These are phyloP conservation scores for Cryptus viduatorius DNA, from an alignment of 2,888 invertebrate genomes.

Conservation along the genomic window DNA sequence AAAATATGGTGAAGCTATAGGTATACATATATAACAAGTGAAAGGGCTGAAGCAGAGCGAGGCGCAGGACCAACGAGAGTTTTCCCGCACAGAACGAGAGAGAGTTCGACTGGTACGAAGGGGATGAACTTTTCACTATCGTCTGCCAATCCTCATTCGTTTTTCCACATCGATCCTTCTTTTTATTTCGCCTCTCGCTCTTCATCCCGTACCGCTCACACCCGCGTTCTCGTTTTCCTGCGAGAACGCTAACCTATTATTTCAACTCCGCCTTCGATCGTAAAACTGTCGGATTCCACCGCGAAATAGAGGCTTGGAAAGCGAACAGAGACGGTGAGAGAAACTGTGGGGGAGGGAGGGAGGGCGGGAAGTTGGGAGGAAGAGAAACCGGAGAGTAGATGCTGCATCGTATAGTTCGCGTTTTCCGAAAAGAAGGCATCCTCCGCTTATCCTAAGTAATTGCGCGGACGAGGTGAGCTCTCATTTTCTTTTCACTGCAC, in stretches of 20 bases:
- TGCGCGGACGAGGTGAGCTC: constrained; percentile 47
- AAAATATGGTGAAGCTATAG: constrained; percentile 28
- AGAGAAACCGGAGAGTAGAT: constrained; percentile 28
- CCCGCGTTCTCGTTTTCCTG: constrained; percentile 48
- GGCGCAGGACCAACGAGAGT: constrained; percentile 4
- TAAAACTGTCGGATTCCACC: constrained; percentile 67
- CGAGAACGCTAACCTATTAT: constrained; percentile 62
- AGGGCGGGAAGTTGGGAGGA: constrained; percentile 22
- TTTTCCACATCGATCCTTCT: constrained; percentile 47
- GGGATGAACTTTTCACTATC: constrained; percentile 59
- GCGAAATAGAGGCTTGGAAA: constrained; percentile 61
- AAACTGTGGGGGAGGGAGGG: not conserved
- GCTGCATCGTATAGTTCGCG: constrained; percentile 41
- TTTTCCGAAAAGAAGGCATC: constrained; percentile 50
- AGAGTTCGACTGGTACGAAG: constrained; percentile 13
- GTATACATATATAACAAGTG: not conserved
- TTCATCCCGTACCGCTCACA: not conserved
- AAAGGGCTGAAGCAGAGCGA: constrained; percentile 8
- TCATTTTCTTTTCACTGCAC: constrained; percentile 54
- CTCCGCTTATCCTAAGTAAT: constrained; percentile 65
- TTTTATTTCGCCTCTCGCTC: constrained; percentile 4
- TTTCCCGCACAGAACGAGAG: not conserved
- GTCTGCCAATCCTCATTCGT: constrained; percentile 57
- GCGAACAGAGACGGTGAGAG: constrained; percentile 2
- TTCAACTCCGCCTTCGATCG: constrained; percentile 62